These are phyloP conservation scores for Caenorhabditis sp. DNA, from an alignment of 2,888 invertebrate species.

Conservation along the genomic window DNA sequence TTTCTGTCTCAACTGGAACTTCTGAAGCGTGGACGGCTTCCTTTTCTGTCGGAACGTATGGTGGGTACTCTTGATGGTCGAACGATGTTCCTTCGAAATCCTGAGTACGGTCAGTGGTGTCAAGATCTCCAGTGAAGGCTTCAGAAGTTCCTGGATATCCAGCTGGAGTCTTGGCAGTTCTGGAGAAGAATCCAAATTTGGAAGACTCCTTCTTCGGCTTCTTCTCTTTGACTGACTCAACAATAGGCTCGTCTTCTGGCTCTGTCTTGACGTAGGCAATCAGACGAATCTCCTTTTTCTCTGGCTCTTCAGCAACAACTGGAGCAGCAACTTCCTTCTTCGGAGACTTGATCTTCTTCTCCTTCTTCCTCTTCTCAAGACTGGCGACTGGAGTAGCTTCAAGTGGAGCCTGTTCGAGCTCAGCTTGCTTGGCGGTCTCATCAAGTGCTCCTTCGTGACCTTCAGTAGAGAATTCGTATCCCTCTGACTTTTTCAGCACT, in stretches of 20 bases:
- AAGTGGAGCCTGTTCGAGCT: conserved; percentile 49
- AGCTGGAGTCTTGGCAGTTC: conserved; percentile 19
- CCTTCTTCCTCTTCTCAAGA: conserved; percentile 23
- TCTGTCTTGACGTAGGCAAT: conserved; percentile 27
- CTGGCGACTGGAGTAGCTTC: conserved; percentile 33
- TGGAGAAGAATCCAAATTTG: conserved; percentile 49
- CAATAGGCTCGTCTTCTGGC: conserved; percentile 14
- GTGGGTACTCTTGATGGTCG: conserved; percentile 25
- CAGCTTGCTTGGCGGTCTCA: conserved; percentile 31
- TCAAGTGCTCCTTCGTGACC: conserved; percentile 39
- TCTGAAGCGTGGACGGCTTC: neutral
- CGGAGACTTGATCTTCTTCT: conserved; percentile 36
- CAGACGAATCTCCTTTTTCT: conserved; percentile 25
- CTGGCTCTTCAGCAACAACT: conserved; percentile 9
- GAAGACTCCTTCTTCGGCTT: conserved; percentile 41
- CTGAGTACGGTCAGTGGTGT: conserved; percentile 25
- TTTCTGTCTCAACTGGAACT: conserved; percentile 2
- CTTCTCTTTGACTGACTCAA: conserved; percentile 35
- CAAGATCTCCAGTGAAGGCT: conserved; percentile 34
- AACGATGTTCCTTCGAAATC: conserved; percentile 41
- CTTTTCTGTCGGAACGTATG: conserved; percentile 7
- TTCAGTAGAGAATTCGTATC: neutral
- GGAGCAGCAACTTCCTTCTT: conserved; percentile 17
- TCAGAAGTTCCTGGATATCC: conserved; percentile 45
- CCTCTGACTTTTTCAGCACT: conserved; percentile 23